Evolutionary conservation across 2,113 vertebrate species (phyloP).

Genomic region (Burhinus bistriatus): DNA sequence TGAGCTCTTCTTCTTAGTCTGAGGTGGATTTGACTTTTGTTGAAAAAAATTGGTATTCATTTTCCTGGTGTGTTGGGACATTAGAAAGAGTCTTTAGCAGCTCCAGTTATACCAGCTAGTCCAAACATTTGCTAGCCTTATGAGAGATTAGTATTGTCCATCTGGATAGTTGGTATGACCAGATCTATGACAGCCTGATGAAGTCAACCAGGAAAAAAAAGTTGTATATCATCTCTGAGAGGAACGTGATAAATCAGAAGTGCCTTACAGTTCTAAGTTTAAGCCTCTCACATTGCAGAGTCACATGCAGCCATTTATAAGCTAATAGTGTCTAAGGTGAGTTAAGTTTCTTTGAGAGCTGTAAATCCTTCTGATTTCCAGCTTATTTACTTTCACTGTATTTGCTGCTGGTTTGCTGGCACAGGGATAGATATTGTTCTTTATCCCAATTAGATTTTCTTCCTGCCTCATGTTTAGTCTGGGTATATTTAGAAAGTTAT

Average conservation of each 20-base stretch:
- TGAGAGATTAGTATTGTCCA: neutral
- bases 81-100: neutral
- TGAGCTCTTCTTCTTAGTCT: neutral
- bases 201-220: neutral
- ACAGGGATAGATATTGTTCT: neutral
- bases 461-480: neutral
- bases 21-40: neutral
- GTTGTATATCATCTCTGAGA: neutral
- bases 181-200: neutral
- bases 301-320: neutral
- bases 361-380: neutral
- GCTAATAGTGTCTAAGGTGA: neutral
- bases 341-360: neutral
- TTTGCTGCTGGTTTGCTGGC: neutral
- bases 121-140: neutral
- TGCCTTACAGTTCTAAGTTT: neutral
- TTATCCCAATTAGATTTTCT: neutral
- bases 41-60: neutral
- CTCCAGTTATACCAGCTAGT: neutral
- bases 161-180: neutral
- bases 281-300: neutral
- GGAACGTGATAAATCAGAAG: neutral
- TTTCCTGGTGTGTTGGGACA: neutral
- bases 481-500: neutral
- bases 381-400: neutral